A percentile compares a stretch with the other conserved stretches of the same genome.
Conservation (phyloP, 2,888 invertebrate species). For the Himalopsyche kuldschensis region DNA sequence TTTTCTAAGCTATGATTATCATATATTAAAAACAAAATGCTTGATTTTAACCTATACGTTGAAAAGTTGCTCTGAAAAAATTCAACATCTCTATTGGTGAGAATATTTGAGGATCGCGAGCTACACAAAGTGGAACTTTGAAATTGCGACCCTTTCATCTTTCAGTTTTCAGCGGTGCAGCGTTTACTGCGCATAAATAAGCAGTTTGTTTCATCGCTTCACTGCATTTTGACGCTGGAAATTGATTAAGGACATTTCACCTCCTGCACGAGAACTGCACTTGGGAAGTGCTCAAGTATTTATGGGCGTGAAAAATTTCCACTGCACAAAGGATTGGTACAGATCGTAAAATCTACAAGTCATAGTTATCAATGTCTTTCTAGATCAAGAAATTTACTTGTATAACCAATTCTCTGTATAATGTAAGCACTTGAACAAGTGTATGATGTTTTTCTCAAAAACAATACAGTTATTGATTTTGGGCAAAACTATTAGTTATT, state of each 20-base stretch:
- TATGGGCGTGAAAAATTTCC: neutral
- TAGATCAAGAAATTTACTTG: neutral
- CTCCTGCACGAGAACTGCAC: neutral
- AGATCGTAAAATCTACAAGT: neutral
- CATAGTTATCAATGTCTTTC: neutral
- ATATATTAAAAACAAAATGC: too few species aligned
- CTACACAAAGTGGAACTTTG: neutral
- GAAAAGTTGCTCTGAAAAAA: too few species aligned
- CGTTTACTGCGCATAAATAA: conserved; percentile 26
- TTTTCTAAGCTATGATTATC: too few species aligned
- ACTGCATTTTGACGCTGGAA: conserved; percentile 1
- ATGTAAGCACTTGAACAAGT: too few species aligned
- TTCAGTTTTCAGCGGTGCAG: conserved; percentile 6
- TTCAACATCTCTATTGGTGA: neutral
- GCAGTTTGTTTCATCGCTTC: conserved; percentile 3
- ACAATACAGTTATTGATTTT: too few species aligned
- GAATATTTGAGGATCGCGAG: neutral
- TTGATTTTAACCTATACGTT: too few species aligned
- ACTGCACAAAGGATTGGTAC: neutral
- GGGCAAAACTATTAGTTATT: too few species aligned
- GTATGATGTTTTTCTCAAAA: too few species aligned
- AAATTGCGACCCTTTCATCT: neutral
- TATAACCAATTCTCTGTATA: too few species aligned
- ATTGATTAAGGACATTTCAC: conserved; percentile 14
- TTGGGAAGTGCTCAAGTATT: neutral